A percentile compares a stretch with the other conserved stretches of the same genome.
These are phyloP conservation scores for Drepana falcataria DNA, from an alignment of 2,888 invertebrate species.

Conservation along the genomic window DNA sequence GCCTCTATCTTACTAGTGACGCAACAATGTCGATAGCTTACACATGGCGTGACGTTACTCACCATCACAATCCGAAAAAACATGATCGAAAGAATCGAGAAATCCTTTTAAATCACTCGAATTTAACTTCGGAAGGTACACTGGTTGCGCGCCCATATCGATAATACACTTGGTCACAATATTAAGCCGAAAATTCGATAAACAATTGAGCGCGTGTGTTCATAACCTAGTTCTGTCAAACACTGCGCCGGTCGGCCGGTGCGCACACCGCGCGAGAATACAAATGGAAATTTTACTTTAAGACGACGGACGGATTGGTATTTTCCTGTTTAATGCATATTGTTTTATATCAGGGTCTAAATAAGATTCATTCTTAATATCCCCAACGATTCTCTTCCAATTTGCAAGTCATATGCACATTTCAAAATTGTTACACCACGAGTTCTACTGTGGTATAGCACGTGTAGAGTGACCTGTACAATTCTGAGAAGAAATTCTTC, in stretches of 20 bases:
- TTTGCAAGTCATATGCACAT: too few relatives aligned
- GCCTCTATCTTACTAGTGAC: background rate
- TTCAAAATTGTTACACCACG: too few relatives aligned
- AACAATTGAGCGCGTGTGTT: conserved; percentile 40
- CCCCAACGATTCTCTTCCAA: background rate
- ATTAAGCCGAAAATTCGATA: conserved; percentile 7
- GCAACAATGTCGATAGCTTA: background rate
- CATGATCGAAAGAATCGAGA: conserved; percentile 83
- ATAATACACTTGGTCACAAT: conserved; percentile 13
- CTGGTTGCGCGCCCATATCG: conserved; percentile 32
- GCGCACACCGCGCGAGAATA: conserved; percentile 35
- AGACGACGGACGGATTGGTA: too few relatives aligned
- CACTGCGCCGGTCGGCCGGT: conserved; percentile 55
- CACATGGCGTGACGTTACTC: conserved; percentile 28
- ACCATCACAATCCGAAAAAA: conserved; percentile 89
- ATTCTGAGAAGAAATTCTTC: too few relatives aligned
- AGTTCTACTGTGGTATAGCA: too few relatives aligned
- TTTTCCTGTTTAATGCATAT: background rate
- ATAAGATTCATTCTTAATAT: background rate
- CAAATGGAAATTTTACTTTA: conserved; percentile 11
- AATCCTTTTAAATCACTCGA: conserved; percentile 67
- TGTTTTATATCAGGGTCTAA: background rate
- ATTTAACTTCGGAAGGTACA: conserved; percentile 60
- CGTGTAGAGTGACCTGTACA: too few relatives aligned
- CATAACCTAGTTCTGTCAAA: conserved; percentile 36